A percentile compares a stretch with the other conserved stretches of the same genome.
phyloP scores from a whole-genome alignment of 1,140 invertebrate genomes.

The Lasioglossum baleicum region DNA sequence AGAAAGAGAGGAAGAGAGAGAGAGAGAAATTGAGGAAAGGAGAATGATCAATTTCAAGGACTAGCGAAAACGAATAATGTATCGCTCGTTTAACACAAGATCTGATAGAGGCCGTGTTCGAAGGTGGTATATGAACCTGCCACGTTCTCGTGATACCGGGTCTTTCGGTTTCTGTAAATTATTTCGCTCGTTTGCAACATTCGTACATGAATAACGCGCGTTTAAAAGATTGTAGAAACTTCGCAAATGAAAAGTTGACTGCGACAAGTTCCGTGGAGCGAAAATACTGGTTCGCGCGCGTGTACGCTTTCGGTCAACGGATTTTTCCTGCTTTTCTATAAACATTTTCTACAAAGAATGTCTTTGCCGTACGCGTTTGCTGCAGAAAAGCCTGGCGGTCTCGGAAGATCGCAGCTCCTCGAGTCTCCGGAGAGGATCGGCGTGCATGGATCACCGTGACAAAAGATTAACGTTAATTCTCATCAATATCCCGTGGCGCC shows the following conservation, averaged over 20 bases:
- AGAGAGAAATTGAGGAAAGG: constrained; percentile 38
- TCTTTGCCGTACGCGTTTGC: no score
- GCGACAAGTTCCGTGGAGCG: background rate
- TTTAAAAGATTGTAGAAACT: background rate
- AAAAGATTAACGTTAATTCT: constrained; percentile 16
- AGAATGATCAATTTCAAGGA: constrained; percentile 49
- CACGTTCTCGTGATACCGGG: constrained; percentile 33
- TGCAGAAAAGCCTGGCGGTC: no score
- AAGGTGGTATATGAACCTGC: constrained; percentile 55
- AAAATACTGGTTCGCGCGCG: background rate
- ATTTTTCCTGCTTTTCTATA: no score
- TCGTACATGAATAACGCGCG: background rate
- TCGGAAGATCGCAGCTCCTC: no score
- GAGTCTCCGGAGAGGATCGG: background rate
- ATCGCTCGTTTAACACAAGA: constrained; percentile 46
- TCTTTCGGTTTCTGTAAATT: constrained; percentile 46
- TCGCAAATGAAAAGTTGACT: background rate
- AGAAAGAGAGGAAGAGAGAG: background rate
- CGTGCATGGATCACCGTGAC: background rate
- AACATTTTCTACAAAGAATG: no score
- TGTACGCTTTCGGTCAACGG: background rate
- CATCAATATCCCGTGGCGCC: background rate
- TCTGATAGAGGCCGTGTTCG: constrained; percentile 42
- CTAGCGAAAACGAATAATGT: constrained; percentile 50
- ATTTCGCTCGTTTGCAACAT: constrained; percentile 17